Conservation (phyloP, 2,797 vertebrate genomes). For the Muraenolepis orangiensis region DNA sequence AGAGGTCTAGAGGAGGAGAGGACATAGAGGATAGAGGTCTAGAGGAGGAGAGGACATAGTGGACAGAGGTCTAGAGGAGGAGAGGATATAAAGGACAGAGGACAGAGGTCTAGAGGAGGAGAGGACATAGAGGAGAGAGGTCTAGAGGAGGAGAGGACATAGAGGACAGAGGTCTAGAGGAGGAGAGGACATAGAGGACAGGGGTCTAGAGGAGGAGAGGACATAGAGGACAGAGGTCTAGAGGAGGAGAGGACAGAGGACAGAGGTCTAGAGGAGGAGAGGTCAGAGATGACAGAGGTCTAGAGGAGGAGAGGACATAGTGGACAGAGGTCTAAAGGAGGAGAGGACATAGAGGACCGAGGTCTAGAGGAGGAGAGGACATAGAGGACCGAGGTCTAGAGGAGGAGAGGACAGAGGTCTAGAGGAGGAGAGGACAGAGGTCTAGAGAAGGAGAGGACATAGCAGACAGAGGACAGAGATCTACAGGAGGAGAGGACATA, state of each 20-base stretch:
- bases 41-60: too few relatives aligned
- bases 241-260: slow-evolving; percentile 60
- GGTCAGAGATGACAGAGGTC: too few relatives aligned
- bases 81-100: slow-evolving; percentile 59
- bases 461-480: slow-evolving; percentile 60
- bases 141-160: too few relatives aligned
- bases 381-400: too few relatives aligned
- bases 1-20: slow-evolving; percentile 64
- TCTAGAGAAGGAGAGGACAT: slow-evolving; percentile 65
- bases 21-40: slow-evolving; percentile 57
- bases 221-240: slow-evolving; percentile 64
- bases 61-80: slow-evolving; percentile 65
- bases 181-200: slow-evolving; percentile 62
- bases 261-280: too few relatives aligned
- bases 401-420: slow-evolving; percentile 64
- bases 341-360: too few relatives aligned
- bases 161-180: slow-evolving; percentile 64
- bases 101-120: slow-evolving; percentile 65
- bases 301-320: slow-evolving; percentile 65
- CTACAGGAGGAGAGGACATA: slow-evolving; percentile 65
- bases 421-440: too few relatives aligned
- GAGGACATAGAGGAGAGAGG: slow-evolving; percentile 61
- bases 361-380: slow-evolving; percentile 63
- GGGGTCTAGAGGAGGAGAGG: too few relatives aligned
- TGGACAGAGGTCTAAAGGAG: too few relatives aligned